Evolutionary conservation across 2,888 invertebrate species (phyloP).

Genomic region (Achlya flavicornis): DNA sequence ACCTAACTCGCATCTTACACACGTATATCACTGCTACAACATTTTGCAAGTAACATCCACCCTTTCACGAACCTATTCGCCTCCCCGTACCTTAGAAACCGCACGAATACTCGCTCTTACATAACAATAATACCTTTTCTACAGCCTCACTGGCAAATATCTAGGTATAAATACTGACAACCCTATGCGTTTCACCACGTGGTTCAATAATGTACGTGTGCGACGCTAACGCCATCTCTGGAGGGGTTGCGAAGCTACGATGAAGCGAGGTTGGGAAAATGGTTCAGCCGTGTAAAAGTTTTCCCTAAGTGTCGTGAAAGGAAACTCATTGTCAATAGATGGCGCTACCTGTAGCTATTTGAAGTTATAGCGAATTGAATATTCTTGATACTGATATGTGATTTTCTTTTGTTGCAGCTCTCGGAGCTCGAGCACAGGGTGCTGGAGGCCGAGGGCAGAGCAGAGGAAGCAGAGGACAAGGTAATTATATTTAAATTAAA

Average conservation of each 20-base stretch:
- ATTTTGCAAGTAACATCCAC: conserved; percentile 66
- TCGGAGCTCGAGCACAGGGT: conserved; percentile 97
- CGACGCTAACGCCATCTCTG: conserved; percentile 65
- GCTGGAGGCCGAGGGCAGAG: conserved; percentile 95
- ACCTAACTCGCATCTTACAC: conserved; percentile 64
- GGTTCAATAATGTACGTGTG: conserved; percentile 72
- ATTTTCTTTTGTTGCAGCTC: conserved; percentile 87
- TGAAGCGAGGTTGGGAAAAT: conserved; percentile 18
- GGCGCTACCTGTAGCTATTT: conserved; percentile 50
- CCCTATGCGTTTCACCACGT: conserved; percentile 59
- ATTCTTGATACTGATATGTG: conserved; percentile 20
- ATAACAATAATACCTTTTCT: conserved; percentile 77
- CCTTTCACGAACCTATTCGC: conserved; percentile 69
- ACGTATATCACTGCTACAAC: conserved; percentile 71
- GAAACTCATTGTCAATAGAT: conserved; percentile 44
- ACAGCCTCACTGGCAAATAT: conserved; percentile 48
- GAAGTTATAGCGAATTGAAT: not conserved
- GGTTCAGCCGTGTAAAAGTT: conserved; percentile 27
- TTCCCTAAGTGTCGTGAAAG: not conserved
- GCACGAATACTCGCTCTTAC: conserved; percentile 78
- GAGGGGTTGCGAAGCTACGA: conserved; percentile 60
- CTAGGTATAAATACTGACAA: conserved; percentile 24
- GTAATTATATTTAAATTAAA: conserved; percentile 77
- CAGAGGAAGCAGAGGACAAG: conserved; percentile 97
- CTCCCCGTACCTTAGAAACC: conserved; percentile 70